Base-by-base conservation (phyloP, 2,797 vertebrate species). In the Chloroceryle amazona region DNA sequence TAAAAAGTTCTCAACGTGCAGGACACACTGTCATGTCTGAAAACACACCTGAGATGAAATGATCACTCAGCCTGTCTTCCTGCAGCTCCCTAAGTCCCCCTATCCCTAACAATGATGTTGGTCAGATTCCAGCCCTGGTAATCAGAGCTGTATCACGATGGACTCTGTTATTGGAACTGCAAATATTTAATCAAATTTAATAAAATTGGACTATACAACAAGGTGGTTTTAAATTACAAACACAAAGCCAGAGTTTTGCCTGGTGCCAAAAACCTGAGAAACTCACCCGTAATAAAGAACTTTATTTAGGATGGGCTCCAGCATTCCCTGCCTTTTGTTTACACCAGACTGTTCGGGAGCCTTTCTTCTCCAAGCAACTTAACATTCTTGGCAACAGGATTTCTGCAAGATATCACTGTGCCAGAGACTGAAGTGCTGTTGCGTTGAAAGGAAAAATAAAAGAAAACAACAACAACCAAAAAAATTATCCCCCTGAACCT, bases 251-350 rank as follows among this genome's bases (percentile, higher is more conserved):
- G 81, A 57, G 31, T 52, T 28, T n/a, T 41, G 39, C 41, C 60
- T 68, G 54, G 82, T 96, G 93, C 95, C 96, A 96, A 94, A 93
- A 93, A 71, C 75, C 46, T 81, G 73, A 93, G 90, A 89, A 95
- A 93, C 91, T 95, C 91, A 74, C 65, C 81, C 86, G 1, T 81
- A 96, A 94, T 90, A 79, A 92, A 94, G 87, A 91, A 92, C 95
- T 94, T 96, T 86, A 94, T 89, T 96, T 96, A 94, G 96, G 96
- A 95, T 92, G 91, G 81, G 86, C 91, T 96, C 95, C 96, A 96
- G 80, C 80, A 73, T 93, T 84, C 66, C 93, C 85, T 96, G 94
- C 61, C 91, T 95, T 95, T 95, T 97, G 94, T 96, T 95, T 95
- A 96, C 68, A 94, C 42, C 95, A 96, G 81, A 54, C 62, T 81